Conservation (phyloP, 2,888 invertebrate genomes). For the Dynastes tityus region DNA sequence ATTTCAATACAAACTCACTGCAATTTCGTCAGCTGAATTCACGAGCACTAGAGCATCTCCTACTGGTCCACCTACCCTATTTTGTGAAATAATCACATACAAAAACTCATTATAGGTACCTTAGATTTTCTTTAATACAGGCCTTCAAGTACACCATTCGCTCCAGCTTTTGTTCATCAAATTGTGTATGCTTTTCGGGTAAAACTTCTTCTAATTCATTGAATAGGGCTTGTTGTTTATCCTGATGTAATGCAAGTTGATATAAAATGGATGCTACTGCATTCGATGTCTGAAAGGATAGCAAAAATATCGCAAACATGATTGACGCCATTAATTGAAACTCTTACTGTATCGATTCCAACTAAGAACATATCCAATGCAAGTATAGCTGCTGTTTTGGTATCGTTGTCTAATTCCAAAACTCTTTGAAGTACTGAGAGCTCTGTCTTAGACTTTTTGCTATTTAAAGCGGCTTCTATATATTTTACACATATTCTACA, state of each 20-base stretch:
- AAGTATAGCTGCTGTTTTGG: constrained; percentile 79
- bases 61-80: no score
- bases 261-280: constrained; percentile 83
- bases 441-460: constrained; percentile 67
- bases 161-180: constrained; percentile 75
- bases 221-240: constrained; percentile 77
- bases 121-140: constrained; percentile 83
- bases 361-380: constrained; percentile 85
- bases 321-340: not conserved
- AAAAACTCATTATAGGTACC: constrained; percentile 68
- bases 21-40: no score
- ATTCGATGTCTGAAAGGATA: constrained; percentile 79
- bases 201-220: constrained; percentile 74
- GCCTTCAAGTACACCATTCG: constrained; percentile 81
- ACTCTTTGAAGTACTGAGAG: constrained; percentile 79
- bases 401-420: constrained; percentile 74
- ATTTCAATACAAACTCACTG: no score
- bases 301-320: constrained; percentile 18
- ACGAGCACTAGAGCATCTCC: no score
- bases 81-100: not conserved
- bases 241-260: constrained; percentile 78
- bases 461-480: constrained; percentile 74
- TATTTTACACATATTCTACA: constrained; percentile 77
- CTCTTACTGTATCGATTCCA: constrained; percentile 83
- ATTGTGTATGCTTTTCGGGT: constrained; percentile 69